These are phyloP conservation scores for Trichoplusia ni DNA, from an alignment of 1,140 invertebrate genomes.

Conservation along the genomic window DNA sequence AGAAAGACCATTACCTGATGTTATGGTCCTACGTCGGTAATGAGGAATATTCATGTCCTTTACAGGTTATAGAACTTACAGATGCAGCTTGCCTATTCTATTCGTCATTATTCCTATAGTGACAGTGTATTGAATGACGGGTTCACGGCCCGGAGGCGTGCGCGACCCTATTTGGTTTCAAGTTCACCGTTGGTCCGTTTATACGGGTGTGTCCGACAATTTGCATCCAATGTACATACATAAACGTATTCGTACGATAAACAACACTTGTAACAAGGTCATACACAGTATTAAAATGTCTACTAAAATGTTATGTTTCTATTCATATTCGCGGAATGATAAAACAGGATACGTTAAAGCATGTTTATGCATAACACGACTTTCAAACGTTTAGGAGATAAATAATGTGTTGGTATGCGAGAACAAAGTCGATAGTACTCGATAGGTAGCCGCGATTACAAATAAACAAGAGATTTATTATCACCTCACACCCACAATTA, in stretches of 20 bases:
- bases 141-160: constrained; percentile 53
- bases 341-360: constrained; percentile 15
- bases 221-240: constrained; percentile 55
- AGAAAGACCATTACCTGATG: too few species aligned
- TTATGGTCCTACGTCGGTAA: too few species aligned
- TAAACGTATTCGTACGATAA: not conserved
- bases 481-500: constrained; percentile 6
- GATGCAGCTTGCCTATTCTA: not conserved
- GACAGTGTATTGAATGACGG: constrained; percentile 23
- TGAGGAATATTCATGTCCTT: not conserved
- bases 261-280: constrained; percentile 9
- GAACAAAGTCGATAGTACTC: constrained; percentile 35
- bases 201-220: constrained; percentile 51
- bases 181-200: constrained; percentile 49
- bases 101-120: constrained; percentile 7
- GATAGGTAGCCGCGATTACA: constrained; percentile 30
- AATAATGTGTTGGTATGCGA: constrained; percentile 26
- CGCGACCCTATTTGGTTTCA: constrained; percentile 49
- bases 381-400: constrained; percentile 21
- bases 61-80: not conserved
- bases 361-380: constrained; percentile 33
- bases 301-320: constrained; percentile 1
- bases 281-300: not conserved
- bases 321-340: constrained; percentile 12
- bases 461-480: constrained; percentile 41